A percentile compares a stretch with the other conserved stretches of the same genome.
Evolutionary conservation across 2,797 vertebrate species (phyloP).

Genomic region (Leuciscus waleckii): DNA sequence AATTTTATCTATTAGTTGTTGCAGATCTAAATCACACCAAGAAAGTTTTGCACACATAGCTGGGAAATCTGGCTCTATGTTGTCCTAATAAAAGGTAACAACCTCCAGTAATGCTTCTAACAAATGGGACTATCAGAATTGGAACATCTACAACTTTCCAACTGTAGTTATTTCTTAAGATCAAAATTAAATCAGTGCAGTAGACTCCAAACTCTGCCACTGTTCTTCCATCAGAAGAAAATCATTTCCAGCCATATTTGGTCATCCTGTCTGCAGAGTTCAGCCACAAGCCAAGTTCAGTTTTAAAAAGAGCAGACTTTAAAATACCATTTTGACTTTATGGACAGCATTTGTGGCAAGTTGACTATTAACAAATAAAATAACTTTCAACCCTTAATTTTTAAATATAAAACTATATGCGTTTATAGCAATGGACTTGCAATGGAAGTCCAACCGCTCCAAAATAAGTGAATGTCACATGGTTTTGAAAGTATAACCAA

Average conservation of each 20-base stretch:
- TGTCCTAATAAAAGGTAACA: not conserved
- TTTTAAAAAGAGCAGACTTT: slow-evolving; percentile 13
- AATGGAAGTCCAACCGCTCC: not conserved
- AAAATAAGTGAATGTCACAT: not conserved
- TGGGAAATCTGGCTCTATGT: not conserved
- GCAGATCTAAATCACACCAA: not conserved
- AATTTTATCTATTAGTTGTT: not conserved
- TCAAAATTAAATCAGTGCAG: slow-evolving; percentile 52
- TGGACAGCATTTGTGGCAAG: not conserved
- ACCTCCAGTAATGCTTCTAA: not conserved
- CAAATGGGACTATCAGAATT: not conserved
- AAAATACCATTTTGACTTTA: not conserved
- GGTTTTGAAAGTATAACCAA: not conserved
- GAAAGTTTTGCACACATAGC: not conserved
- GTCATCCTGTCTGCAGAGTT: slow-evolving; percentile 55
- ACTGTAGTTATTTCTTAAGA: slow-evolving; percentile 59
- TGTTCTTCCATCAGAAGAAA: slow-evolving; percentile 63
- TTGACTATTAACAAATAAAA: not conserved
- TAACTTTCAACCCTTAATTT: not conserved
- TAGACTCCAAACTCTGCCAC: slow-evolving; percentile 55
- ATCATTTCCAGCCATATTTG: slow-evolving; percentile 66
- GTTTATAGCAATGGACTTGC: not conserved
- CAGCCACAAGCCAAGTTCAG: slow-evolving; percentile 8
- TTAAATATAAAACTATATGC: not conserved
- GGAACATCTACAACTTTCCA: not conserved